Conservation (phyloP, 2,113 vertebrate genomes). For the Brachyistius frenatus region DNA sequence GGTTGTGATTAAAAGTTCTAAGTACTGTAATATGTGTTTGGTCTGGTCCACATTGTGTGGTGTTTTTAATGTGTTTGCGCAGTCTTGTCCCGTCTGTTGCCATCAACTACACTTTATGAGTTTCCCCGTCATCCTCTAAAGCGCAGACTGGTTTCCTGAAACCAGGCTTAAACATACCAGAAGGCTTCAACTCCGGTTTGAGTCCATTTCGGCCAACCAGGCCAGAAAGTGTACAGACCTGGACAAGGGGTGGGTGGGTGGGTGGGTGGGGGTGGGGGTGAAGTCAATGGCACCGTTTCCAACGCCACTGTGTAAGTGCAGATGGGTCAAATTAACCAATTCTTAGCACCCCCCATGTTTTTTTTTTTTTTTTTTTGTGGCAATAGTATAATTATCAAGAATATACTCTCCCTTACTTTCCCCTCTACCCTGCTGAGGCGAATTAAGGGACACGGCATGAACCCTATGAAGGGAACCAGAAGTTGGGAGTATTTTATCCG, state of each 20-base stretch:
- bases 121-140: slow-evolving; percentile 47
- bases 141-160: slow-evolving; percentile 59
- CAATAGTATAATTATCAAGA: slow-evolving; percentile 19
- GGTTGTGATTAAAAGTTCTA: slow-evolving; percentile 72
- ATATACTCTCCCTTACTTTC: background rate
- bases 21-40: slow-evolving; percentile 82
- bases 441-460: background rate
- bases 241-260: background rate
- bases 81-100: slow-evolving; percentile 75
- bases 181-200: slow-evolving; percentile 34
- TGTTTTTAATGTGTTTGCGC: slow-evolving; percentile 77
- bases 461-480: no score
- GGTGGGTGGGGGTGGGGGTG: no score
- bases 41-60: slow-evolving; percentile 76
- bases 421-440: background rate
- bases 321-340: slow-evolving; percentile 8
- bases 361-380: slow-evolving; percentile 32
- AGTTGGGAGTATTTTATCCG: no score
- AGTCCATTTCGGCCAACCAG: slow-evolving; percentile 22
- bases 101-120: slow-evolving; percentile 58
- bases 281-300: background rate
- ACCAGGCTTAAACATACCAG: slow-evolving; percentile 41
- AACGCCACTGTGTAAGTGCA: slow-evolving; percentile 1
- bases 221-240: slow-evolving; percentile 23
- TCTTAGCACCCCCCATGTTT: background rate